phyloP scores from a whole-genome alignment of 1,140 invertebrate species.

The Drosophila navojoa region DNA sequence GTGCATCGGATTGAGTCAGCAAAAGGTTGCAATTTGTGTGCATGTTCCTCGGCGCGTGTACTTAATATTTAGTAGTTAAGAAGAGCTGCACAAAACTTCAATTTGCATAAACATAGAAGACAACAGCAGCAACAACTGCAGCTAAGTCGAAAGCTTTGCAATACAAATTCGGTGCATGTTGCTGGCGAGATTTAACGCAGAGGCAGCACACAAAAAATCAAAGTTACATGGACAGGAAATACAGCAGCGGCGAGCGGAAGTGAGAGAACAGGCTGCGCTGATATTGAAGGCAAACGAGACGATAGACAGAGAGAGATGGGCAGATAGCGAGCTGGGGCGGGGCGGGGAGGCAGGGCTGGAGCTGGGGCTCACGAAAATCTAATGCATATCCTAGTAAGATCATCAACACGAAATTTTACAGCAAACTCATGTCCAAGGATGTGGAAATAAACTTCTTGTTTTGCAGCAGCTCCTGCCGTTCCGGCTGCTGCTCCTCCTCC shows the following conservation, averaged over 20 bases:
- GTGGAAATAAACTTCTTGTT: conserved; percentile 78
- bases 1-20: no score
- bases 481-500: conserved; percentile 2
- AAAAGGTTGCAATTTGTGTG: conserved; percentile 61
- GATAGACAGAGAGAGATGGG: neutral
- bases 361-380: conserved; percentile 59
- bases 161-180: conserved; percentile 47
- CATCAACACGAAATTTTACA: conserved; percentile 83
- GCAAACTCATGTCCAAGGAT: conserved; percentile 81
- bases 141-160: conserved; percentile 16
- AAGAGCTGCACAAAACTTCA: conserved; percentile 65
- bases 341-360: neutral
- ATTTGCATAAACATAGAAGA: conserved; percentile 82
- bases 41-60: conserved; percentile 47
- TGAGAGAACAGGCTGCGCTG: conserved; percentile 42
- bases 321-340: neutral
- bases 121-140: conserved; percentile 43
- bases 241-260: conserved; percentile 56
- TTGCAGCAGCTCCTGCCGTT: conserved; percentile 53
- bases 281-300: conserved; percentile 14
- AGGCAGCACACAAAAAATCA: conserved; percentile 77
- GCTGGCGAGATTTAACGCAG: conserved; percentile 65
- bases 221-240: conserved; percentile 65
- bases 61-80: conserved; percentile 76
- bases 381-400: conserved; percentile 83